Base-by-base conservation (phyloP, 2,797 vertebrate species). In the Bradypodion pumilum region DNA sequence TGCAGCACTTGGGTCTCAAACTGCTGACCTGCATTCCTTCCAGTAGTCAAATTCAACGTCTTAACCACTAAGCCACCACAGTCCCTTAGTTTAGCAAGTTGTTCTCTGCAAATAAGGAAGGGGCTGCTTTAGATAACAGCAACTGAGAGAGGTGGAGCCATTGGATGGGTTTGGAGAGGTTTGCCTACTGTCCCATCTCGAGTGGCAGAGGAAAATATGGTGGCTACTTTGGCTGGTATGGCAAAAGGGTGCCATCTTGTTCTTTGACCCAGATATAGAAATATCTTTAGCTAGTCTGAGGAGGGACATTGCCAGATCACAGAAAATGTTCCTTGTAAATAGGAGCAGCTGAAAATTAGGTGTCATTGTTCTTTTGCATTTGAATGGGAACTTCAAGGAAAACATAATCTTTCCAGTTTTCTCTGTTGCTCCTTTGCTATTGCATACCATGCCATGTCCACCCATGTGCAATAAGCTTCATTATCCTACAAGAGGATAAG, bases 401-500 rank as follows among this genome's bases (percentile, higher is more conserved):
- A 73, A 7, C 0, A 1, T 2, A 16, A 0, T 37, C 7, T 63
- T 78, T 85, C 4, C 5, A 62, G 63, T 69, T 90, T 68, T 68
- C 75, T 69, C 0, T 2, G 2, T 27, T 8, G 1, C 60, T 49
- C 59, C 81, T 63, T 65, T 89, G 63, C 77, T 85, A 80, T 85
- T 77, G 78, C 73, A 15, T 66, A 60, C 63, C 72, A 37, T 46
- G 86, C 63, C 72, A 37, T 46, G 86, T 88, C 29, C 44, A 89
- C 52, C 86, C 69, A 74, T 7, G 0, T 78, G 0, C 77, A 85
- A 72, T 35, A 46, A 40, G 27, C 84, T 62, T 81, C 72, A 87
- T 87, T 89, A 75, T 82, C 85, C 86, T 86, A 74, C 35, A 70
- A 70, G 8, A 0, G 80, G 79, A 81, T 60, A 88, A 89, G 66